phyloP scores from a whole-genome alignment of 2,888 invertebrate species.

The Trissolcus japonicus region DNA sequence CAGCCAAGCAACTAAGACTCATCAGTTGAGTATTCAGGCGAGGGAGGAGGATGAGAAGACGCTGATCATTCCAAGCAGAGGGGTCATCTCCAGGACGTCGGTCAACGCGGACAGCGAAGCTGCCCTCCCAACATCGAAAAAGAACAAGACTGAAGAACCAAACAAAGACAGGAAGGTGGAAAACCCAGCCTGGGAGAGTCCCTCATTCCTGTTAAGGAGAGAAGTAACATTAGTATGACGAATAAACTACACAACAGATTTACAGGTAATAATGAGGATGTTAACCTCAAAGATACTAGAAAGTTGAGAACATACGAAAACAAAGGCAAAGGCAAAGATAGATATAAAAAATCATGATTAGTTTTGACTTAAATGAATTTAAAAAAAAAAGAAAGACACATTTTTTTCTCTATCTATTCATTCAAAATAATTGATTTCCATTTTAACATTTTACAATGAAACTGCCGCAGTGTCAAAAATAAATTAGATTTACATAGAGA shows the following conservation, averaged over 20 bases:
- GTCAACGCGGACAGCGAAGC: too few relatives aligned
- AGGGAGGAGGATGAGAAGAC: too few relatives aligned
- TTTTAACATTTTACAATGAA: constrained; percentile 27
- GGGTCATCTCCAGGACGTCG: too few relatives aligned
- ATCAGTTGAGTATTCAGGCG: too few relatives aligned
- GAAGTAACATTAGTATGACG: background rate
- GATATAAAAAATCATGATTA: too few relatives aligned
- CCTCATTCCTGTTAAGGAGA: constrained; percentile 1
- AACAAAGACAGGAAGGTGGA: background rate
- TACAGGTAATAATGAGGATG: background rate
- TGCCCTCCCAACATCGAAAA: too few relatives aligned
- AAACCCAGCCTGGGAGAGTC: constrained; percentile 2
- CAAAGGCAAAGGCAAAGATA: background rate
- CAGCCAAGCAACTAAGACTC: background rate
- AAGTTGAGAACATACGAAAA: constrained; percentile 1
- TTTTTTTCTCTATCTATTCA: too few relatives aligned
- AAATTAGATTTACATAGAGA: constrained; percentile 19
- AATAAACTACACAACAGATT: constrained; percentile 5
- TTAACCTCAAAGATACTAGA: constrained; percentile 1
- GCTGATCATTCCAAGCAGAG: too few relatives aligned
- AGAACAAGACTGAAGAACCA: too few relatives aligned
- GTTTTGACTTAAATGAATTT: too few relatives aligned
- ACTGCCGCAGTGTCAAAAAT: constrained; percentile 28
- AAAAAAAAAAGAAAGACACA: too few relatives aligned
- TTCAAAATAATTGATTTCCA: background rate